phyloP scores from a whole-genome alignment of 2,113 vertebrate genomes.

The Eudyptes chrysolophus region DNA sequence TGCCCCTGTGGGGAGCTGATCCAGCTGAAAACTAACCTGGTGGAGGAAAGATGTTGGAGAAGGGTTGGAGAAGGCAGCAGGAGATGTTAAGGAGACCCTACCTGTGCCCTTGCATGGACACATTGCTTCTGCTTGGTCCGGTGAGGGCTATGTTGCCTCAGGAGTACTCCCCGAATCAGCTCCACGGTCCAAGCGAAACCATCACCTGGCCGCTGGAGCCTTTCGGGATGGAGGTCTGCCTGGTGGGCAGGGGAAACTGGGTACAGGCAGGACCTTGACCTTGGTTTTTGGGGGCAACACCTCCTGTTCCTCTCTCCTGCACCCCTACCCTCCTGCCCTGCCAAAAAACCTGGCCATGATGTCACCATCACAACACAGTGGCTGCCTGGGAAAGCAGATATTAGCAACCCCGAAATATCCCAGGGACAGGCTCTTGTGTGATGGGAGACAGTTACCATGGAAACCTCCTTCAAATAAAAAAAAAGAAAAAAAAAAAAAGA shows the following conservation, averaged over 20 bases:
- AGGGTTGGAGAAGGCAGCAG: not conserved
- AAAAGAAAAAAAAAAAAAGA: not conserved
- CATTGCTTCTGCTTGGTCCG: fast-evolving
- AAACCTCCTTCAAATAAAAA: slow-evolving; percentile 43
- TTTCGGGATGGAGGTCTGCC: not conserved
- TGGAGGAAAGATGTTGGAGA: not conserved
- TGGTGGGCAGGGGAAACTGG: not conserved
- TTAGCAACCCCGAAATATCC: slow-evolving; percentile 50
- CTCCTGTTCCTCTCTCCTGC: not conserved
- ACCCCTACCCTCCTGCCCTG: not conserved
- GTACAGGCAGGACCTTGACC: not conserved
- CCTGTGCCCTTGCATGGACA: fast-evolving
- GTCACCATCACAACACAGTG: not conserved
- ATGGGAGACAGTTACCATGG: slow-evolving; percentile 60
- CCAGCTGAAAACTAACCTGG: not conserved
- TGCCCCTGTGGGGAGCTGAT: not conserved
- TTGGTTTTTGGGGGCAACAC: fast-evolving
- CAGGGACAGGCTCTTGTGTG: slow-evolving; percentile 26
- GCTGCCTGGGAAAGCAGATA: slow-evolving; percentile 45
- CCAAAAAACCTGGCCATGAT: not conserved
- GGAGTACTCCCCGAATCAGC: not conserved
- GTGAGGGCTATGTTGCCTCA: not conserved
- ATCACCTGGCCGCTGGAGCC: not conserved
- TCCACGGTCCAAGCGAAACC: not conserved
- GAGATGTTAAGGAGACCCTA: not conserved